These are phyloP conservation scores for Mesoclemmys tuberculata DNA, from an alignment of 2,113 vertebrate genomes.

Conservation along the genomic window DNA sequence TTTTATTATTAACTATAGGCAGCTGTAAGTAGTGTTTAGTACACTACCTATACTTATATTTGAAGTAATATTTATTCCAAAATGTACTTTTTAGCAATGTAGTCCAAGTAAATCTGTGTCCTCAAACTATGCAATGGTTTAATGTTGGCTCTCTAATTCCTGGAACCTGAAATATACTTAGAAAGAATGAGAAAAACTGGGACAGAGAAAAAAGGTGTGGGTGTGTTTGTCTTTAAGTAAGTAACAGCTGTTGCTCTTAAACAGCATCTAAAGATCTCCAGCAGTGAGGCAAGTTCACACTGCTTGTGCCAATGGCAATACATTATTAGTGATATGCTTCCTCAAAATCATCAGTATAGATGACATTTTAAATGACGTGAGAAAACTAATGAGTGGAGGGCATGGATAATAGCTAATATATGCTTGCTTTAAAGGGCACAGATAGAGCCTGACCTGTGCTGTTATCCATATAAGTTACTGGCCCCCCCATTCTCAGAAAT, in stretches of 20 bases:
- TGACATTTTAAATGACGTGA: background rate
- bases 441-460: background rate
- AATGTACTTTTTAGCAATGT: background rate
- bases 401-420: rapidly evolving
- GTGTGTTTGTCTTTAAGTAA: slow-evolving; percentile 58
- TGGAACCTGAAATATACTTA: slow-evolving; percentile 61
- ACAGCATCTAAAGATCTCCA: slow-evolving; percentile 43
- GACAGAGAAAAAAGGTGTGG: slow-evolving; percentile 14
- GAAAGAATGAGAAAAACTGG: slow-evolving; percentile 57
- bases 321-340: background rate
- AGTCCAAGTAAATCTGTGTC: slow-evolving; percentile 8
- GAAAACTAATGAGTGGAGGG: background rate
- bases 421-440: background rate
- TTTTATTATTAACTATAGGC: background rate
- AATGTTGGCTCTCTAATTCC: slow-evolving; percentile 43
- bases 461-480: background rate
- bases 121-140: slow-evolving; percentile 18
- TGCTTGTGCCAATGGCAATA: background rate
- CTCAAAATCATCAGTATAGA: background rate
- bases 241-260: slow-evolving; percentile 62
- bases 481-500: background rate
- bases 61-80: background rate
- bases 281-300: slow-evolving; percentile 25
- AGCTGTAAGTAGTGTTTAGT: background rate
- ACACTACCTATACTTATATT: background rate